Evolutionary conservation across 2,797 vertebrate species (phyloP).

Genomic region (Melanogrammus aeglefinus): DNA sequence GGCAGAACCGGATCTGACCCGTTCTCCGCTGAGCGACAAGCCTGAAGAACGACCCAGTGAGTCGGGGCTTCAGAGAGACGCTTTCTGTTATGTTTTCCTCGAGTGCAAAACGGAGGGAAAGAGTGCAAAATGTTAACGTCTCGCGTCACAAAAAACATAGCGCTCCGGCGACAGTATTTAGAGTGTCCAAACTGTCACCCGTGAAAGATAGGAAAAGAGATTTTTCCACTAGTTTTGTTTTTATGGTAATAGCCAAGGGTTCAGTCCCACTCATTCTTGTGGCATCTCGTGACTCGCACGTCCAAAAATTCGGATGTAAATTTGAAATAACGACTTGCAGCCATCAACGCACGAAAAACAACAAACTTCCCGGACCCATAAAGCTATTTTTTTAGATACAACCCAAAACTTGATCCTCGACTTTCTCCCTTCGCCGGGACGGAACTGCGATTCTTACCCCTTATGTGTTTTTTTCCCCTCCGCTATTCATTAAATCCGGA

Average conservation of each 20-base stretch:
- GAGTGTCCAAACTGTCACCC: background rate
- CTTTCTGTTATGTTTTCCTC: background rate
- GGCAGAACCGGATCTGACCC: constrained; percentile 10
- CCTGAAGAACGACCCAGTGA: constrained; percentile 7
- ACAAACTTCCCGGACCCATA: background rate
- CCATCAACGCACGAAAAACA: background rate
- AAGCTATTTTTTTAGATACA: background rate
- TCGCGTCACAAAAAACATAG: background rate
- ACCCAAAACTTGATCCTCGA: constrained; percentile 15
- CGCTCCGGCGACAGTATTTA: background rate
- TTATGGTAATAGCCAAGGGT: background rate
- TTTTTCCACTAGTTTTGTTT: background rate
- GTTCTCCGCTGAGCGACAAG: constrained; percentile 29
- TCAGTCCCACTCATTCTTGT: background rate
- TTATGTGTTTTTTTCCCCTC: background rate
- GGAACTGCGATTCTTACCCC: background rate
- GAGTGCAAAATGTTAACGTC: background rate
- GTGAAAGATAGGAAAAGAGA: background rate
- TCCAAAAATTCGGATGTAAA: background rate
- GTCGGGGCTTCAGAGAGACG: constrained; percentile 16
- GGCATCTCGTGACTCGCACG: background rate
- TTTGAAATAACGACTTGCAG: background rate
- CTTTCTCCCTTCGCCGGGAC: background rate
- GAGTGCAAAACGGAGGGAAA: background rate
- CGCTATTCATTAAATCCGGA: constrained; percentile 46